Evolutionary conservation across 2,888 invertebrate species (phyloP), one percentile per base, ranked within the genome.

Genomic region (Cheilosia impressa): DNA sequence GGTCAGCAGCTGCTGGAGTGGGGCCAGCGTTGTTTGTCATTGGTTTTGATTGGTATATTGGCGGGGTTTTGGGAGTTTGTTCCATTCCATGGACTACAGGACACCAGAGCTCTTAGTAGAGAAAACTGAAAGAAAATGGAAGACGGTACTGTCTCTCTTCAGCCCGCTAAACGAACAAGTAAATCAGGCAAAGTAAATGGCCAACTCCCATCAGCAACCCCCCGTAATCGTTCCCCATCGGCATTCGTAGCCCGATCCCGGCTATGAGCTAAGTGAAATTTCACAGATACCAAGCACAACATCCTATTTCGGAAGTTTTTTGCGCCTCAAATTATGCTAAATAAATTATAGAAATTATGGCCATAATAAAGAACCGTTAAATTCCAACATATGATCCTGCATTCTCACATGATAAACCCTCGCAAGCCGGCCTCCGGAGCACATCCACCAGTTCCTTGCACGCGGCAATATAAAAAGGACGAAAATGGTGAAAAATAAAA

Each of bases 301-400:
- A 52, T 52, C 60, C 50, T 52, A 50, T 60, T 52, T 60, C 60
- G 19, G 31, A 47, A 22, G 27, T 73, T 62, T 31, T 38, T 73
- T 62, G 31, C 27, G 17, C 17, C 19, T 24, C 50, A 73, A 73
- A 73, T 76, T 69, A 71, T 76, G 76, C n/a, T 71, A 45, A 65
- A 81, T 77, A 82, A 71, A 77, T 82, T 71, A 63, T 58, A 53
- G 22, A 81, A 71, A 71, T 82, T 65, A 77, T 69, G 19, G 53
- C 57, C 50, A 58, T 66, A 52, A 82, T 82, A 82, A 77, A 82
- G 65, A 77, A 77, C 58, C 71, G 47, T 77, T 82, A 82, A 82
- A 53, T 82, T 71, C 69, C 63, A 82, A 82, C 77, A 82, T 77
- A 82, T 76, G 71, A 82, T 77, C 65, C 81, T 71, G 77, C 65